These are phyloP conservation scores for Cephus rjabovi DNA, from an alignment of 2,888 invertebrate genomes.

Conservation along the genomic window DNA sequence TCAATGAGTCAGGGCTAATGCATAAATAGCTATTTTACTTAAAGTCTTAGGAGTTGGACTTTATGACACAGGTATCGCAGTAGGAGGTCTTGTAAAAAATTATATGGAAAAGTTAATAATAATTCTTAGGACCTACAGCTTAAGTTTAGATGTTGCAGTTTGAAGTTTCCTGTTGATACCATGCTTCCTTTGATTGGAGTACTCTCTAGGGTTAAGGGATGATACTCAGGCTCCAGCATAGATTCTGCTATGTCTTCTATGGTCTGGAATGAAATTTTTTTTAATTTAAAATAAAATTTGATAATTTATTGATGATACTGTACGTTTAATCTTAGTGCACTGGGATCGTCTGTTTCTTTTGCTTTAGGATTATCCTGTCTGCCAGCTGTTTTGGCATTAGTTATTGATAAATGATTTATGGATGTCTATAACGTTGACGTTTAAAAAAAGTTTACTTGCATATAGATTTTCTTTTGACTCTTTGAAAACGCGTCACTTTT, in stretches of 20 bases:
- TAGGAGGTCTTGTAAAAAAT: not conserved
- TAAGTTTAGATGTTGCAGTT: constrained; percentile 56
- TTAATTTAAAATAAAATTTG: not conserved
- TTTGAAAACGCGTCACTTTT: not conserved
- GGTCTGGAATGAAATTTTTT: not conserved
- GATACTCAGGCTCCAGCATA: constrained; percentile 25
- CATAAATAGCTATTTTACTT: constrained; percentile 11
- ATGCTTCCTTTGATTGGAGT: constrained; percentile 45
- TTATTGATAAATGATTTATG: not conserved
- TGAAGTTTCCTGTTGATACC: constrained; percentile 56
- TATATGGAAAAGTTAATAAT: constrained; percentile 4
- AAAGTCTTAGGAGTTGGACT: not conserved
- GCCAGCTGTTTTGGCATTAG: not conserved
- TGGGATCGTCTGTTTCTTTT: not conserved
- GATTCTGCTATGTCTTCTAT: not conserved
- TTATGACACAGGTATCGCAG: not conserved
- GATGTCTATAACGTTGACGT: not conserved
- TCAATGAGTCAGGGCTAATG: constrained; percentile 10
- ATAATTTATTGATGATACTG: not conserved
- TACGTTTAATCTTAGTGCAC: not conserved
- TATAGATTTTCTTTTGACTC: not conserved
- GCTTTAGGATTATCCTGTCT: not conserved
- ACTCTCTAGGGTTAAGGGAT: constrained; percentile 58
- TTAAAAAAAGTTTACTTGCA: not conserved
- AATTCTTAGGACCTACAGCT: constrained; percentile 47